Evolutionary conservation across 2,888 invertebrate species (phyloP).

Genomic region (Drosophila sordidula): DNA sequence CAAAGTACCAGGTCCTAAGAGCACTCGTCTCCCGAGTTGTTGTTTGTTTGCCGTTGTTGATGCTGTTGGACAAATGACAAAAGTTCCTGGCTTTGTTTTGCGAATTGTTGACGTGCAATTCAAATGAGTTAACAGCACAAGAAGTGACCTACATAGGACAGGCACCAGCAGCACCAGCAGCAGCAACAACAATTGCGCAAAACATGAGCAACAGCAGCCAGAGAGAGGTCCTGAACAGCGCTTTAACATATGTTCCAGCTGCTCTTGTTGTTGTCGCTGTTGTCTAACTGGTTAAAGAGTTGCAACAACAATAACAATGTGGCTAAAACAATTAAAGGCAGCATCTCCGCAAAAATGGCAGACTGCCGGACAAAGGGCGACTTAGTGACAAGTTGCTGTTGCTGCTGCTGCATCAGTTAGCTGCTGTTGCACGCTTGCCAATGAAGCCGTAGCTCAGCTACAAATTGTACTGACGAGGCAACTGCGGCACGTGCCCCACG

Average conservation of each 20-base stretch:
- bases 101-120: conserved; percentile 80
- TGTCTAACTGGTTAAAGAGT: neutral
- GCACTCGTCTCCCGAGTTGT: conserved; percentile 17
- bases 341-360: conserved; percentile 48
- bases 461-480: conserved; percentile 41
- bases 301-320: conserved; percentile 2
- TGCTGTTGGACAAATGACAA: conserved; percentile 68
- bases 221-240: conserved; percentile 22
- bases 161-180: conserved; percentile 12
- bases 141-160: conserved; percentile 59
- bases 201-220: conserved; percentile 30
- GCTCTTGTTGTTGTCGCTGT: conserved; percentile 1
- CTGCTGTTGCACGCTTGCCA: conserved; percentile 32
- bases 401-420: conserved; percentile 18
- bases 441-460: conserved; percentile 18
- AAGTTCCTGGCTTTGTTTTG: conserved; percentile 75
- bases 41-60: conserved; percentile 25
- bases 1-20: conserved; percentile 27
- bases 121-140: conserved; percentile 75
- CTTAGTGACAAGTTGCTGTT: conserved; percentile 21
- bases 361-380: conserved; percentile 48
- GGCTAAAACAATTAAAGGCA: conserved; percentile 64
- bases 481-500: conserved; percentile 32
- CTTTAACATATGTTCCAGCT: conserved; percentile 35
- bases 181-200: conserved; percentile 13